Evolutionary conservation across 2,113 vertebrate genomes (phyloP), one percentile per base, ranked within the genome.

Genomic region (Hystrix cristata): DNA sequence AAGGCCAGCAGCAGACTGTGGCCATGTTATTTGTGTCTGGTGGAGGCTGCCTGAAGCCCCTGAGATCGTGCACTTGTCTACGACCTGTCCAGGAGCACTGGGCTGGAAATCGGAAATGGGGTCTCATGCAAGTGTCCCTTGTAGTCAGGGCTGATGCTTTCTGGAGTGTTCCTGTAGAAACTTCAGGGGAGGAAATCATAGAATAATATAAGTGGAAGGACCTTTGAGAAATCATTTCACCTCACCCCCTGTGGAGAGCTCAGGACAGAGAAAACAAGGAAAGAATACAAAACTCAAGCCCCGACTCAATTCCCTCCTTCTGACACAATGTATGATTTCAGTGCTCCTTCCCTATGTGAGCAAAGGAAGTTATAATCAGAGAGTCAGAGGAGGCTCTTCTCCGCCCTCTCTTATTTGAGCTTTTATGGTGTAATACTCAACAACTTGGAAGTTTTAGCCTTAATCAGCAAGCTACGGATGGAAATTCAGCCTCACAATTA

Each of bases 101-200:
- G 80, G 34, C 84, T 93, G n/a, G 90, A 96, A 93, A 88, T 90
- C 62, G 72, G 79, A 95, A 78, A 76, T 38, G 46, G 72, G 19
- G 8, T 18, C 9, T 64, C 87, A 46, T 91, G 27, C 51, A 83
- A 51, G 38, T 60, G 53, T 55, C 53, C 21, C 13, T 18, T 53
- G 59, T 60, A 71, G 84, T 43, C 69, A 60, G 29, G 67, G 53
- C 53, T 85, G 84, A 85, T 74, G 59, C 76, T 90, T 95, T 92
- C 48, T 8, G 78, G 34, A 87, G 15, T n/a, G 65, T 62, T 86
- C n/a, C 25, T 27, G 18, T 60, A 76, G 95, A 87, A 55, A 27
- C 5, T 53, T 76, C 78, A 71, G 76, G 55, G 43, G 38, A 81
- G 53, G 53, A 84, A 64, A 86, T 94, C 95, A 83, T 23, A 64